Evolutionary conservation across 2,797 vertebrate species (phyloP).

Genomic region (Bovichtus variegatus): DNA sequence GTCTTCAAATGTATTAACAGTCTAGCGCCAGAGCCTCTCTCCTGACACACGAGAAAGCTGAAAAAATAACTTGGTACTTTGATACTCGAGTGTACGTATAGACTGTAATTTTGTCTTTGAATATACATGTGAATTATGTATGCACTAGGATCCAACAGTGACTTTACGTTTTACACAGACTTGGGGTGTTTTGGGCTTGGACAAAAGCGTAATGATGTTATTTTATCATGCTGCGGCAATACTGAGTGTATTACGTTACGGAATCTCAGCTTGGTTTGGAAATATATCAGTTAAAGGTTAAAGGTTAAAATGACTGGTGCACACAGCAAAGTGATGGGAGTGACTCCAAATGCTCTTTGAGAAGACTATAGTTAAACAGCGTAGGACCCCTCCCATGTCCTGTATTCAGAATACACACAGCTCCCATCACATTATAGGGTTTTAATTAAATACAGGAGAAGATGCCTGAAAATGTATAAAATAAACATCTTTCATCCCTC

Average conservation of each 20-base stretch:
- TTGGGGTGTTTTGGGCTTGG: neutral
- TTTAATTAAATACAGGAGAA: neutral
- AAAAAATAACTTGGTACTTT: no score
- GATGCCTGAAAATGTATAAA: no score
- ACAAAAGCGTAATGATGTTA: neutral
- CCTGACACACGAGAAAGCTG: no score
- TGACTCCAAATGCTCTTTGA: neutral
- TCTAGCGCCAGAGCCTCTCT: no score
- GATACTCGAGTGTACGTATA: neutral
- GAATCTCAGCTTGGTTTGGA: neutral
- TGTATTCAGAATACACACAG: neutral
- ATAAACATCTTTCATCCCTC: no score
- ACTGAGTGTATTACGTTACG: neutral
- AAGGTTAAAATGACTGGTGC: no score
- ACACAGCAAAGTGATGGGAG: no score
- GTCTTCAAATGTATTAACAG: no score
- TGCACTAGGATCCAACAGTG: neutral
- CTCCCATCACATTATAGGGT: neutral
- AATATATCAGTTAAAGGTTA: neutral
- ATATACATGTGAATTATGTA: neutral
- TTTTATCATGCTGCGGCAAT: neutral
- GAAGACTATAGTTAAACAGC: neutral
- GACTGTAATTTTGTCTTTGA: neutral
- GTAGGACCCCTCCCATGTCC: neutral
- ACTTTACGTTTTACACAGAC: neutral